phyloP scores from a whole-genome alignment of 2,888 invertebrate genomes.

The Aphelenchoides bicaudatus region DNA sequence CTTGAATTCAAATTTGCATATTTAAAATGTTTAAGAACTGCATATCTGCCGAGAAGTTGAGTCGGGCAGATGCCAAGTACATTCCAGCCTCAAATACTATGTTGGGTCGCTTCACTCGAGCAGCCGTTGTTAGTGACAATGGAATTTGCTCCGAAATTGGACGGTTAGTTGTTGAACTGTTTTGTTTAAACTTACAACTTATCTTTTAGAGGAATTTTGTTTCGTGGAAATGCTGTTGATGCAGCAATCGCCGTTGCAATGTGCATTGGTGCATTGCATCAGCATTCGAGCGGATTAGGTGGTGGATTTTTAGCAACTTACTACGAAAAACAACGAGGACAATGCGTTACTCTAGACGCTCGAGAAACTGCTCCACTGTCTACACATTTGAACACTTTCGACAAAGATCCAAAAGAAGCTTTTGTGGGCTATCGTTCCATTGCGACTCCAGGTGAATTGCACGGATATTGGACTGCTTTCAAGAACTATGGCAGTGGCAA shows the following conservation, averaged over 20 bases:
- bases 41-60: too few species aligned
- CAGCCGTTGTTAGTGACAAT: constrained; percentile 57
- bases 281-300: constrained; percentile 79
- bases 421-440: constrained; percentile 37
- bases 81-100: constrained; percentile 44
- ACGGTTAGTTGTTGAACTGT: constrained; percentile 29
- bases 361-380: constrained; percentile 64
- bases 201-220: constrained; percentile 70
- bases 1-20: not conserved
- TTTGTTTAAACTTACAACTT: constrained; percentile 20
- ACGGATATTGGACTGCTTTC: constrained; percentile 58
- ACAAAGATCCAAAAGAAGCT: constrained; percentile 32
- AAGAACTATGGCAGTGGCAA: constrained; percentile 50
- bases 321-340: constrained; percentile 66
- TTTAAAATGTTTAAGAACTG: too few species aligned
- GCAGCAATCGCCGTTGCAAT: constrained; percentile 79
- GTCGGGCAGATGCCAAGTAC: constrained; percentile 33
- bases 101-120: constrained; percentile 41
- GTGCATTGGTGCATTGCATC: constrained; percentile 79
- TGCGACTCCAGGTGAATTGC: constrained; percentile 52
- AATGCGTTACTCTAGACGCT: constrained; percentile 61
- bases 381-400: constrained; percentile 65
- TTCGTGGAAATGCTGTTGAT: constrained; percentile 73
- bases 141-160: constrained; percentile 59
- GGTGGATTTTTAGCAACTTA: constrained; percentile 83